Evolutionary conservation across 2,888 invertebrate species (phyloP).

Genomic region (Cheilosia scutellata): DNA sequence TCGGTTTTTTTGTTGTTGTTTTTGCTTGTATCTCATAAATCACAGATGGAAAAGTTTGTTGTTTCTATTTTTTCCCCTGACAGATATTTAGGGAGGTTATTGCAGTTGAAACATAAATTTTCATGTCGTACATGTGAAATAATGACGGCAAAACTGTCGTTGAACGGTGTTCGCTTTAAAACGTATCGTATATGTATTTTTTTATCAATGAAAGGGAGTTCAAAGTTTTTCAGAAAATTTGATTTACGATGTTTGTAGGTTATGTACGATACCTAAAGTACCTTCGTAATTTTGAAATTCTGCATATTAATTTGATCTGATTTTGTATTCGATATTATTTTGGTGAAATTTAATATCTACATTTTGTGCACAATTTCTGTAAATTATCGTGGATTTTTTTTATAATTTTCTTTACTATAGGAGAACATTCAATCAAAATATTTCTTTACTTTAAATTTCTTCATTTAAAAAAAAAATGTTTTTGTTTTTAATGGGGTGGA

Average conservation of each 20-base stretch:
- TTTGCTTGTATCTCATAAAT: constrained; percentile 44
- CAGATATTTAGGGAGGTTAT: constrained; percentile 34
- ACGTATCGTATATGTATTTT: constrained; percentile 18
- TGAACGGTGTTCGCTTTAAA: constrained; percentile 20
- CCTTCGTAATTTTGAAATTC: no score
- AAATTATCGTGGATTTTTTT: no score
- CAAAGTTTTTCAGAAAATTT: neutral
- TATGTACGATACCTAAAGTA: no score
- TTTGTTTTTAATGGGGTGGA: no score
- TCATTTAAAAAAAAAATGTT: no score
- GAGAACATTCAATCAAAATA: no score
- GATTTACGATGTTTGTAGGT: neutral
- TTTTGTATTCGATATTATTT: no score
- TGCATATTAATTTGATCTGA: no score
- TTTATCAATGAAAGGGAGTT: constrained; percentile 6
- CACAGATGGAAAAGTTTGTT: constrained; percentile 47
- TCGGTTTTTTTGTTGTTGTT: neutral
- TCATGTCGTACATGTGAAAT: constrained; percentile 49
- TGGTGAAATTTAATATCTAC: no score
- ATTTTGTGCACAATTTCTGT: no score
- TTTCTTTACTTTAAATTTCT: no score
- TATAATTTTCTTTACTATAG: no score
- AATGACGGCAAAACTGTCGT: constrained; percentile 31
- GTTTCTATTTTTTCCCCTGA: constrained; percentile 25
- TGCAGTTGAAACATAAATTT: constrained; percentile 40